Evolutionary conservation across 1,140 invertebrate species (phyloP), one percentile per base, ranked within the genome.

Genomic region (Pectinophora gossypiella): DNA sequence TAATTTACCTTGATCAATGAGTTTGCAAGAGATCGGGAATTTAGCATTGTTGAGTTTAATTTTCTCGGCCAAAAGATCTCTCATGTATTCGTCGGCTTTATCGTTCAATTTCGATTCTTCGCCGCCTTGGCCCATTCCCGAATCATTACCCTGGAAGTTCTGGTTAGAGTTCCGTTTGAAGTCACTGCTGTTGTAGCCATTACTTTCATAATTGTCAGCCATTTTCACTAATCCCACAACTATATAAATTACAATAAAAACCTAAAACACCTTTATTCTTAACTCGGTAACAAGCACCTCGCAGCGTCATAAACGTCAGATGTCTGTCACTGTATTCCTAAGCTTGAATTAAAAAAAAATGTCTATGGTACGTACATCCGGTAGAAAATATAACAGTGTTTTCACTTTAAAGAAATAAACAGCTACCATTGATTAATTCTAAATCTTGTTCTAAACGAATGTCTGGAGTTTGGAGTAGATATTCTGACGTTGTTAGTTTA

Each of bases 1-100:
- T 12, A 27, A 5, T 27, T 58, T 81, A 94, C 94, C 94, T 88
- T 92, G 89, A 65, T 95, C 94, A 56, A 95, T 88, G 13, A 95
- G 88, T 48, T 92, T 90, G 13, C 89, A 84, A 3, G 92, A 91
- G 62, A 94, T 91, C 3, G 93, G 92, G 76, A 91, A 92, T 64
- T 94, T 93, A 19, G 88, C 80, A 15, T 89, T 79, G 68, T 95
- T 93, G 51, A 95, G 85, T 47, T 91, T 90, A 50, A 93, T 89
- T 77, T 94, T 94, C 68, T 95, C 94, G 38, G 91, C 91, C 35
- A 95, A 75, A 13, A 95, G 86, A 63, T 95, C 93, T 6, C 91
- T 86, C 59, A 95, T 91, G 65, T 95, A 95, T 83, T 95, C 93
- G 36, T 90, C 92, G 65, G 92, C 92, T 85, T 94, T 95, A 61